phyloP scores from a whole-genome alignment of 1,140 invertebrate species.

The Matsumurasca onukii region DNA sequence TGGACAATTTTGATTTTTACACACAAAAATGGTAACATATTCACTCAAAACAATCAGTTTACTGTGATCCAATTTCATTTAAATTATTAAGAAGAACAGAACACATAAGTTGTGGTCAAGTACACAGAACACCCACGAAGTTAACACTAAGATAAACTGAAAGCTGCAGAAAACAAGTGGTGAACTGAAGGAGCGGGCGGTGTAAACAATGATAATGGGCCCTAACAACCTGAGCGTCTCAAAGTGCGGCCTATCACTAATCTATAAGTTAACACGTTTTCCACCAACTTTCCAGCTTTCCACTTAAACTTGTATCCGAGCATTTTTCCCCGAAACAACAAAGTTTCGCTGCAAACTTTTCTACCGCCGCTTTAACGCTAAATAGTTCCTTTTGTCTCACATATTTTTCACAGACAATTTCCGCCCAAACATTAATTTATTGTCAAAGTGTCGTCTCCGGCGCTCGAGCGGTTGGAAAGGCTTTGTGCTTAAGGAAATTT shows the following conservation, averaged over 20 bases:
- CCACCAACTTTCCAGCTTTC: background rate
- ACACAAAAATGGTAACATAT: too few species aligned
- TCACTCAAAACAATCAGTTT: too few species aligned
- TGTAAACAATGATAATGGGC: too few species aligned
- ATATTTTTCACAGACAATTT: background rate
- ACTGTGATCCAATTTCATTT: too few species aligned
- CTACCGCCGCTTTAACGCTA: background rate
- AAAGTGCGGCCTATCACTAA: slow-evolving; percentile 7
- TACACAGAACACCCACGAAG: too few species aligned
- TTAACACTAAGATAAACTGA: too few species aligned
- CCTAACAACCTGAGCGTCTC: too few species aligned
- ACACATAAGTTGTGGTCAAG: too few species aligned
- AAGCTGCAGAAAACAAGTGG: too few species aligned
- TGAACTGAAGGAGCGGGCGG: too few species aligned
- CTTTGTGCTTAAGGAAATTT: slow-evolving; percentile 34
- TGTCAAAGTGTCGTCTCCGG: slow-evolving; percentile 29
- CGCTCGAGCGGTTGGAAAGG: slow-evolving; percentile 27
- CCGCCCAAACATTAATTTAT: slow-evolving; percentile 33
- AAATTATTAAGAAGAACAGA: too few species aligned
- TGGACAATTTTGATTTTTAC: too few species aligned
- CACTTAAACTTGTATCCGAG: background rate
- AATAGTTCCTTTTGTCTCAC: slow-evolving; percentile 18
- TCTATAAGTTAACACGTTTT: slow-evolving; percentile 24
- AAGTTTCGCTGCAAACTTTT: background rate
- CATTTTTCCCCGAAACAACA: slow-evolving; percentile 15